phyloP scores from a whole-genome alignment of 1,140 invertebrate species.

The Ctenoplectra terminalis region DNA sequence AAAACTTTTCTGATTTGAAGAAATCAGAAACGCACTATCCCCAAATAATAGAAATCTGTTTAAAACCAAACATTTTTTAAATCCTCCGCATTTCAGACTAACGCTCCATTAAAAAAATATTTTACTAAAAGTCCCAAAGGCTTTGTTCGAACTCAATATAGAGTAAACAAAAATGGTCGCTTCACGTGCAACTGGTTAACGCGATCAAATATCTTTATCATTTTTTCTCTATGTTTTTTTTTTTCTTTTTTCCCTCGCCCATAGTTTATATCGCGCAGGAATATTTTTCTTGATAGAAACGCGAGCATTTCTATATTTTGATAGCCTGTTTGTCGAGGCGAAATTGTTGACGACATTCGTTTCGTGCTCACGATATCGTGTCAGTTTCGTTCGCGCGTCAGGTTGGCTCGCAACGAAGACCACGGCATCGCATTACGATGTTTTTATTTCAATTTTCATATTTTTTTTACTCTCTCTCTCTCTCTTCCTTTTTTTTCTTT shows the following conservation, averaged over 20 bases:
- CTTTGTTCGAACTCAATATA: not conserved
- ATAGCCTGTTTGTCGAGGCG: not conserved
- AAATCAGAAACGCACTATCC: no score
- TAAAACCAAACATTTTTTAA: no score
- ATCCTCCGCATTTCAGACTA: no score
- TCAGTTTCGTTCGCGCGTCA: slow-evolving; percentile 29
- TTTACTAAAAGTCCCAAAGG: not conserved
- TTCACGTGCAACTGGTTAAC: not conserved
- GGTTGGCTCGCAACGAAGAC: not conserved
- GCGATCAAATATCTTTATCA: no score
- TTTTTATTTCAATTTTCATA: not conserved
- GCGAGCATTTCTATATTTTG: slow-evolving; percentile 18
- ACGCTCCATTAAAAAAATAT: not conserved
- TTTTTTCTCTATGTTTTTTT: no score
- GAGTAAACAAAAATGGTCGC: not conserved
- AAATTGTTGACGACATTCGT: slow-evolving; percentile 31
- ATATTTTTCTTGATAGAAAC: slow-evolving; percentile 22
- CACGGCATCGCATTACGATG: not conserved
- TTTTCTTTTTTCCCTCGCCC: not conserved
- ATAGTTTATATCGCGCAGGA: not conserved
- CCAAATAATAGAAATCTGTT: no score
- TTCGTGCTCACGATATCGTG: slow-evolving; percentile 12
- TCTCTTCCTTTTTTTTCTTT: not conserved
- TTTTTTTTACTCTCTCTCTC: not conserved
- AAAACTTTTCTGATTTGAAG: no score